These are phyloP conservation scores for Anoplius nigerrimus DNA, from an alignment of 2,888 invertebrate species.

Conservation along the genomic window DNA sequence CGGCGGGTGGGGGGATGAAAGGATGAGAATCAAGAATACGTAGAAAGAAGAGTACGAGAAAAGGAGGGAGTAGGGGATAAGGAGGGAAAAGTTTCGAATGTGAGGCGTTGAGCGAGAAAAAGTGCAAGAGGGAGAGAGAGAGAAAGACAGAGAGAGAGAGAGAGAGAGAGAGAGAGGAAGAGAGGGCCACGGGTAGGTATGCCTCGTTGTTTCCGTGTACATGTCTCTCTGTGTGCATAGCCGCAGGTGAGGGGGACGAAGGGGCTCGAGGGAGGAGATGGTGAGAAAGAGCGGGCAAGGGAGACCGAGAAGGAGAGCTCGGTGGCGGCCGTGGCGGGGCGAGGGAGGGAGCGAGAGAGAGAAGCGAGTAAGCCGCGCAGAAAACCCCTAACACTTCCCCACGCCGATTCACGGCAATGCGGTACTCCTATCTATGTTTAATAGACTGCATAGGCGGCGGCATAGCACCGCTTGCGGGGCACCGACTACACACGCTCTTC, in stretches of 20 bases:
- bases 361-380: conserved; percentile 40
- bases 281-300: neutral
- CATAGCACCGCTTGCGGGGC: neutral
- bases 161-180: neutral
- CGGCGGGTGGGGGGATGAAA: neutral
- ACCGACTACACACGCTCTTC: too few relatives aligned
- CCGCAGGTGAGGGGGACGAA: neutral
- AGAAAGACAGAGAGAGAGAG: neutral
- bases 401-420: conserved; percentile 69
- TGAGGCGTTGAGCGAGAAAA: conserved; percentile 11
- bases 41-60: too few relatives aligned
- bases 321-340: neutral
- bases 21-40: too few relatives aligned
- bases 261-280: neutral
- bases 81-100: neutral
- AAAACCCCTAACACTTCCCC: conserved; percentile 57
- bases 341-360: conserved; percentile 13
- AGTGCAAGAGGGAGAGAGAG: conserved; percentile 13
- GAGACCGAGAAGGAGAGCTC: neutral
- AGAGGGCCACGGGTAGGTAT: neutral
- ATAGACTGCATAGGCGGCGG: conserved; percentile 67
- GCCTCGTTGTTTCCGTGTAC: too few relatives aligned
- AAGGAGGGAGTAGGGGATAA: too few relatives aligned
- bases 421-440: conserved; percentile 71
- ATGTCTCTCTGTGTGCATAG: neutral